Conservation (phyloP, 2,888 invertebrate species). For the Cinara cedri region DNA sequence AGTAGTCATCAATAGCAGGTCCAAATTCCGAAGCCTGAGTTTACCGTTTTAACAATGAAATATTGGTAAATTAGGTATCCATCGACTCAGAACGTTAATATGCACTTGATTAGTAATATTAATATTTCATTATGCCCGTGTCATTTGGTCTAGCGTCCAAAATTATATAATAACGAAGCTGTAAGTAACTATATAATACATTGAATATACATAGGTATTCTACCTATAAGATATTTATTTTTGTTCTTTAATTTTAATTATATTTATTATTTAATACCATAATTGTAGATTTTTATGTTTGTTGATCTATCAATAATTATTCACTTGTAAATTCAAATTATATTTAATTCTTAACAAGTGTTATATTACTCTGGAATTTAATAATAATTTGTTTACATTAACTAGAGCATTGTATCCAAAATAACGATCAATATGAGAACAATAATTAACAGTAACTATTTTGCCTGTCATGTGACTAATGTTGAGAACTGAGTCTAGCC, state of each 20-base stretch:
- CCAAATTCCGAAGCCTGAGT: not conserved
- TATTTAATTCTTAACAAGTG: not conserved
- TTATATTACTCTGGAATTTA: not conserved
- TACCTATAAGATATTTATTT: not conserved
- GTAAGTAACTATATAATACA: not conserved
- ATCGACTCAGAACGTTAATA: not conserved
- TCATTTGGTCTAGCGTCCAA: not conserved
- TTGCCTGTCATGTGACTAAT: constrained; percentile 31
- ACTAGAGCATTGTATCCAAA: not conserved
- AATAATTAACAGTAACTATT: not conserved
- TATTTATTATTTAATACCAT: too few relatives aligned
- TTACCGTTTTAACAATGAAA: not conserved
- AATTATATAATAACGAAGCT: not conserved
- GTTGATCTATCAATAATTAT: not conserved
- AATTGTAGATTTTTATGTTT: not conserved
- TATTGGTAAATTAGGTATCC: not conserved
- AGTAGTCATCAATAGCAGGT: not conserved
- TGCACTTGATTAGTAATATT: not conserved
- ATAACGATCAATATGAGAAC: constrained; percentile 7
- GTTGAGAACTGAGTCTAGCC: constrained; percentile 48
- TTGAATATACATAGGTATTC: not conserved
- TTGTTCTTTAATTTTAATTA: not conserved
- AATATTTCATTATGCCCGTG: constrained; percentile 16
- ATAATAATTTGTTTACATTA: not conserved
- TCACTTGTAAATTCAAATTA: not conserved